Evolutionary conservation across 37 sponge, comb jelly and placozoan species (phyloP), one percentile per base, ranked within the genome.

Genomic region (Crambe crambe): DNA sequence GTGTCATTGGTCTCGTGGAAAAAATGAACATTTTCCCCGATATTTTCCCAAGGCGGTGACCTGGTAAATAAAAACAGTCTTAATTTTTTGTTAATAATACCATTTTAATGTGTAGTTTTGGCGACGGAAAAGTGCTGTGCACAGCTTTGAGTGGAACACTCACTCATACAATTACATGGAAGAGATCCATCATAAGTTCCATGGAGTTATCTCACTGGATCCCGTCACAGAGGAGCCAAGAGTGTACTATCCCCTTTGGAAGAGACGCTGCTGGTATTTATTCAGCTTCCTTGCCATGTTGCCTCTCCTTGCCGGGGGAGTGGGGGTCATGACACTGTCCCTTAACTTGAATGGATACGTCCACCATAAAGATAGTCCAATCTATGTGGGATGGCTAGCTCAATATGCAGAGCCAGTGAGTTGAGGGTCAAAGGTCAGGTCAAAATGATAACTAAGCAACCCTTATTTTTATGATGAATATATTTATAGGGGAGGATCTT

Each of bases 311-410:
- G 32, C 43, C 2, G 35, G 77, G 23, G 92, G 88, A 30, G 84
- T 91, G 56, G 54, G 29, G n/a, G 80, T 64, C 74, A 91, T 91
- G 92, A 86, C 75, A 30, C 69, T 91, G 21, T 91, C 92, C 23
- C 84, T 91, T 54, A 91, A 91, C 37, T 79, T 91, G 29, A 91
- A 91, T 54, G 88, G 88, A 43, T 91, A 91, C 37, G 83, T 91
- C 47, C 82, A 70, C 38, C 44, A 83, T 58, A 77, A 61, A n/a
- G 58, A 61, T 18, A 91, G 92, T 58, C 92, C 87, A n/a, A 86
- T 91, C 47, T 87, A 87, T 63, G 76, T 91, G 1, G 75, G 34
- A 29, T 37, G 32, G 3, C 59, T 91, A 31, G 92, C 92, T 3
- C 25, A 62, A 59, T 91, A 64, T 72, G 83, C 92, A 18, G 35